These are phyloP conservation scores for Arion vulgaris DNA, from an alignment of 1,140 invertebrate species.

Conservation along the genomic window DNA sequence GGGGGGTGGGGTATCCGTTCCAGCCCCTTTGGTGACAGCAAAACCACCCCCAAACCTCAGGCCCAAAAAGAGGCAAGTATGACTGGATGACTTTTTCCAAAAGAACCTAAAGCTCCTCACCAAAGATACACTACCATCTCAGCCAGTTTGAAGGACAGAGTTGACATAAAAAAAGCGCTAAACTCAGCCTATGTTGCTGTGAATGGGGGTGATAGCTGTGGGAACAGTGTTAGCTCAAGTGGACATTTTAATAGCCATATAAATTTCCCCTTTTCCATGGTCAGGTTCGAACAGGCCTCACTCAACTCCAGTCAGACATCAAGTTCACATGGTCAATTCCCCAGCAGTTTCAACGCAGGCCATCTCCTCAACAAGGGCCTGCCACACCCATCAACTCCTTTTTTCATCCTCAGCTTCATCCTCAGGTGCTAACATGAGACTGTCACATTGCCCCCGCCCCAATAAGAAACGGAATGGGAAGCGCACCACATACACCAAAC, in stretches of 20 bases:
- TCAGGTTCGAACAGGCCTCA: conserved; percentile 48
- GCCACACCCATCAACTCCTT: conserved; percentile 42
- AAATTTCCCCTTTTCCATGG: conserved; percentile 39
- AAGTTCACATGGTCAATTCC: conserved; percentile 37
- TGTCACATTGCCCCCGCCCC: conserved; percentile 65
- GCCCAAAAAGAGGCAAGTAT: no score
- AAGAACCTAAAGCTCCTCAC: no score
- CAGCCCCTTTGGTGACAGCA: no score
- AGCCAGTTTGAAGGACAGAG: conserved; percentile 97
- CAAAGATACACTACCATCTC: conserved; percentile 92
- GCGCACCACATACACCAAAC: conserved; percentile 51
- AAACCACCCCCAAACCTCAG: no score
- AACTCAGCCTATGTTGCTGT: conserved; percentile 75
- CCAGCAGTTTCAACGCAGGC: conserved; percentile 27
- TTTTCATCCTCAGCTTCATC: conserved; percentile 50
- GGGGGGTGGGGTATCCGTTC: no score
- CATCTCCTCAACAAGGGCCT: conserved; percentile 48
- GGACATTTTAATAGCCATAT: conserved; percentile 24
- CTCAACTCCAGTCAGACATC: conserved; percentile 68
- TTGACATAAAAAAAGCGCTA: conserved; percentile 96
- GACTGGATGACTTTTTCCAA: no score
- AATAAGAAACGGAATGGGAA: conserved; percentile 40
- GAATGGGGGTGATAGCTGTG: conserved; percentile 21
- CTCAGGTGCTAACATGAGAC: conserved; percentile 64
- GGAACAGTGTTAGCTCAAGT: conserved; percentile 18